Evolutionary conservation across 2,797 vertebrate species (phyloP).

Genomic region (Rhodeus uyekii): DNA sequence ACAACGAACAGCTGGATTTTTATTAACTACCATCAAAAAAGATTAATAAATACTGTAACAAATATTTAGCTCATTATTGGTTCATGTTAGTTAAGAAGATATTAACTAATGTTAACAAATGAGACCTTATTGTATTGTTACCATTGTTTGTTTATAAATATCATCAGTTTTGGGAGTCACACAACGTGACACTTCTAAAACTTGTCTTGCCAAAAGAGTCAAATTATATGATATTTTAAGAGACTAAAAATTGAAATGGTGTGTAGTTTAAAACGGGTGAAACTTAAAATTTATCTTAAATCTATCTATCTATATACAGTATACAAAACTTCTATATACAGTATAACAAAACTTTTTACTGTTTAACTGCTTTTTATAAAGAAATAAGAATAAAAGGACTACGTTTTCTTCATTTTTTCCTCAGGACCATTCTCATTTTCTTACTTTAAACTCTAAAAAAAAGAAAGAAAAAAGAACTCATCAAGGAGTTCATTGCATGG

Average conservation of each 20-base stretch:
- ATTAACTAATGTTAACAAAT: no score
- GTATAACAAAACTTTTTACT: not conserved
- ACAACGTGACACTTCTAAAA: no score
- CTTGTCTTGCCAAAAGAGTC: no score
- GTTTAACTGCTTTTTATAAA: not conserved
- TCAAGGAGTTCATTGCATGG: not conserved
- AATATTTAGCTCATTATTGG: no score
- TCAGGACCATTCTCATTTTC: not conserved
- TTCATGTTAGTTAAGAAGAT: no score
- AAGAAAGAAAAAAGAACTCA: not conserved
- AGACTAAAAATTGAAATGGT: not conserved
- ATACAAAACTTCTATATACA: no score
- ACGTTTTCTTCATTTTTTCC: not conserved
- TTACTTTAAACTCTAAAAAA: not conserved
- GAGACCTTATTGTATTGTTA: no score
- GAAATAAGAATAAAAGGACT: not conserved
- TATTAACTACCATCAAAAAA: no score
- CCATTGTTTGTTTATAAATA: not conserved
- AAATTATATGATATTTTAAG: not conserved
- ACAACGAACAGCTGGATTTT: no score
- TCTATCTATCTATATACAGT: not conserved
- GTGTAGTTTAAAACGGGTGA: not conserved
- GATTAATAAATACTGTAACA: no score
- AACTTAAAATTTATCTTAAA: not conserved
- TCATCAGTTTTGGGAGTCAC: not conserved